phyloP scores from a whole-genome alignment of 2,113 vertebrate species.

The Pteropus alecto region DNA sequence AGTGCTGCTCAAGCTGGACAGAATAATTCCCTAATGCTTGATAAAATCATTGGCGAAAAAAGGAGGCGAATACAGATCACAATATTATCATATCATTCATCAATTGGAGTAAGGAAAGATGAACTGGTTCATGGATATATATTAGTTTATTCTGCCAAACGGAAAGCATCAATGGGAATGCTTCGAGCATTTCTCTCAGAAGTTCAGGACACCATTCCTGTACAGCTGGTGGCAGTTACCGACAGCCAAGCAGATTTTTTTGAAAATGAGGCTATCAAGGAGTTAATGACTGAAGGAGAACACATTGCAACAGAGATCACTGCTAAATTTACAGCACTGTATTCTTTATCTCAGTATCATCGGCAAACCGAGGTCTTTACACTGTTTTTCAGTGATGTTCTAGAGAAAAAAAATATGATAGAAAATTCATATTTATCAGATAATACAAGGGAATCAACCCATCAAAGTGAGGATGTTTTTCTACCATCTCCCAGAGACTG shows the following conservation, averaged over 20 bases:
- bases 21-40: constrained; percentile 95
- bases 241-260: constrained; percentile 99
- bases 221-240: constrained; percentile 98
- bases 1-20: constrained; percentile 96
- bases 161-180: constrained; percentile 98
- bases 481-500: constrained; percentile 94
- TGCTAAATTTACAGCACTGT: constrained; percentile 97
- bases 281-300: constrained; percentile 98
- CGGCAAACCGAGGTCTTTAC: constrained; percentile 98
- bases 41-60: constrained; percentile 98
- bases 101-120: constrained; percentile 97
- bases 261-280: constrained; percentile 97
- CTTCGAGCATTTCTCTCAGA: constrained; percentile 97
- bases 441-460: constrained; percentile 89
- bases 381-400: constrained; percentile 96
- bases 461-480: constrained; percentile 92
- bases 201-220: constrained; percentile 97
- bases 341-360: constrained; percentile 98
- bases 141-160: constrained; percentile 96
- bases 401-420: constrained; percentile 95
- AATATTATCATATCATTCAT: constrained; percentile 96
- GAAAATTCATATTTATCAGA: constrained; percentile 96
- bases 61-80: constrained; percentile 96
- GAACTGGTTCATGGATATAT: constrained; percentile 99
- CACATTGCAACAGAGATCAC: constrained; percentile 98